Base-by-base conservation (phyloP, 1,140 invertebrate species). In the Heliothis virescens region DNA sequence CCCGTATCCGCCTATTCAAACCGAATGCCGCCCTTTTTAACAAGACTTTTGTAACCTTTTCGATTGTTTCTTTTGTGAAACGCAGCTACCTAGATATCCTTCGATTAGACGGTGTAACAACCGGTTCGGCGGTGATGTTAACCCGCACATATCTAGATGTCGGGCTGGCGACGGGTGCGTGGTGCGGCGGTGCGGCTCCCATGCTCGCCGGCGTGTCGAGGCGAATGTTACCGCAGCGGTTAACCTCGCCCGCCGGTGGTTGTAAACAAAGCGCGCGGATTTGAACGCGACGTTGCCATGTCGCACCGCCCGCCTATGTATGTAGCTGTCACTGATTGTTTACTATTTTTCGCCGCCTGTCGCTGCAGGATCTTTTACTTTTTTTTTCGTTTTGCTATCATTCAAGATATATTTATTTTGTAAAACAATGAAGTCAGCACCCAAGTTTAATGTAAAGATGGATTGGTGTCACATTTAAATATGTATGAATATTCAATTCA, bases 221-320 rank as follows among this genome's bases (percentile, higher is more conserved):
- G 79, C 79, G 79, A 77, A 78, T 72, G 74, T 74, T 76, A 79
- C 78, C 79, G 81, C 80, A 75, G 79, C 69, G 74, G 71, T 78
- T 85, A 81, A 82, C 85, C 87, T 85, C 85, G 85, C 71, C 65
- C 69, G 86, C 79, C 75, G 62, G 57, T 53, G 72, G 85, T 83
- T 87, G 91, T 92, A 92, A 92, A 92, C 91, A 92, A 91, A 89
- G 81, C 88, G 85, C 84, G 85, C 83, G 77, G 78, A 76, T 76
- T 76, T 60, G 60, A 76, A 65, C 81, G 85, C 89, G 88, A 86
- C 89, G 84, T 87, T 87, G 88, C 87, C 88, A 53, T 79, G 82
- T 82, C 79, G 82, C 83, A 75, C 67, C 78, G 69, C 62, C 72
- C 57, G 77, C 78, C 79, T 80, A 52, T 77, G 83, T 80, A 79